Base-by-base conservation (phyloP, 2,888 invertebrate species). In the Furcula furcula region DNA sequence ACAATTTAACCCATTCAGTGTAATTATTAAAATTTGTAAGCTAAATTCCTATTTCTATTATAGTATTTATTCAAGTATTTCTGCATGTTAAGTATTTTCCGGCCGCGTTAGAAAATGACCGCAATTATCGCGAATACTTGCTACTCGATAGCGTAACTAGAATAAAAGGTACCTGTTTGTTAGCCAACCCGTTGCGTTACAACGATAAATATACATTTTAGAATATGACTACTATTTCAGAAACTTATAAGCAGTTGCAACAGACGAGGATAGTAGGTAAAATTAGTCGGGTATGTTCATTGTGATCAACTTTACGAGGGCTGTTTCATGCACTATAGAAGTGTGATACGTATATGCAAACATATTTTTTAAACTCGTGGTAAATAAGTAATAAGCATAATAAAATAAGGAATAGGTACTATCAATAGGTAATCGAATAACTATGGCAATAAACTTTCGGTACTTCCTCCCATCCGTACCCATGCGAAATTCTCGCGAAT, bases 401-500 rank as follows among this genome's bases (percentile, higher is more conserved):
- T n/a, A n/a, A n/a, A n/a, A n/a, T n/a, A n/a, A n/a, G n/a, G n/a
- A n/a, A n/a, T n/a, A n/a, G n/a, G n/a, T n/a, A n/a, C n/a, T n/a
- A n/a, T n/a, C n/a, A n/a, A n/a, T n/a, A n/a, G n/a, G n/a, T n/a
- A n/a, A n/a, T n/a, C n/a, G n/a, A n/a, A n/a, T n/a, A n/a, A n/a
- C n/a, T n/a, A n/a, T n/a, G n/a, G n/a, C n/a, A n/a, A n/a, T n/a
- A n/a, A n/a, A n/a, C n/a, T n/a, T n/a, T n/a, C 11, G 14, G 45
- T 14, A 74, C 58, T 76, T 74, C 61, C 65, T 32, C 12, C n/a
- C 12, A 2, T 36, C 66, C 46, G 59, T 67, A 42, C 62, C 28
- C 5, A 16, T 36, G 23, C 46, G 41, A 44, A 62, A 54, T 61
- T 59, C 62, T 62, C 62, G 42, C 66, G 70, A 77, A 75, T 73